phyloP scores from a whole-genome alignment of 2,888 invertebrate species.

The Labia minor region DNA sequence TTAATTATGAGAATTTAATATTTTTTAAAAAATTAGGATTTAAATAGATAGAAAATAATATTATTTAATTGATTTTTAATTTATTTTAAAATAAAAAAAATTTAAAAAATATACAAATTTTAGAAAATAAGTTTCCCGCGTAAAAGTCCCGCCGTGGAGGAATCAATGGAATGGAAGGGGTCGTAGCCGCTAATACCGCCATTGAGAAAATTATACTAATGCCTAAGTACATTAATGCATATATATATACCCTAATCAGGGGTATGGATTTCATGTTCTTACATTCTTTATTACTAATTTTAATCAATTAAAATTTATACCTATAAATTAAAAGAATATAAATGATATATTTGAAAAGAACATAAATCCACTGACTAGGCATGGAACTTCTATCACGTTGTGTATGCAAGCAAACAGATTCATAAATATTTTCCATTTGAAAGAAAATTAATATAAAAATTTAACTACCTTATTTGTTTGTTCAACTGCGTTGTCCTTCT shows the following conservation, averaged over 20 bases:
- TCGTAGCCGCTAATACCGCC: not conserved
- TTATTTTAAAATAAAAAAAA: too few relatives aligned
- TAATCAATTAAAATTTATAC: not conserved
- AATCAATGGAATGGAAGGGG: slow-evolving; percentile 1
- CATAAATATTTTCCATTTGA: not conserved
- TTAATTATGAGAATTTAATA: too few relatives aligned
- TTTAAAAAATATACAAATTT: too few relatives aligned
- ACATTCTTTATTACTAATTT: too few relatives aligned
- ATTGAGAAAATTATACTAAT: not conserved
- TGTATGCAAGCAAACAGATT: not conserved
- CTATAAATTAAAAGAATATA: not conserved
- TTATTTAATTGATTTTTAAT: too few relatives aligned
- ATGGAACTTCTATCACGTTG: not conserved
- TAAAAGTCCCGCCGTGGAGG: not conserved
- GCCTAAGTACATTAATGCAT: not conserved
- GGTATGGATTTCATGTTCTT: too few relatives aligned
- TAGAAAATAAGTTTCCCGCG: not conserved
- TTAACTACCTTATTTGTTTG: slow-evolving; percentile 36
- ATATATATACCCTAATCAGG: not conserved
- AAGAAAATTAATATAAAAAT: not conserved
- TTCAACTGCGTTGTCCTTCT: slow-evolving; percentile 38
- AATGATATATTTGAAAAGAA: not conserved
- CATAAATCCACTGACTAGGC: not conserved
- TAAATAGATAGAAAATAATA: too few relatives aligned
- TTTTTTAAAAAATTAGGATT: too few relatives aligned